Evolutionary conservation across 2,797 vertebrate species (phyloP), one percentile per base, ranked within the genome.

Genomic region (Tapirus indicus): DNA sequence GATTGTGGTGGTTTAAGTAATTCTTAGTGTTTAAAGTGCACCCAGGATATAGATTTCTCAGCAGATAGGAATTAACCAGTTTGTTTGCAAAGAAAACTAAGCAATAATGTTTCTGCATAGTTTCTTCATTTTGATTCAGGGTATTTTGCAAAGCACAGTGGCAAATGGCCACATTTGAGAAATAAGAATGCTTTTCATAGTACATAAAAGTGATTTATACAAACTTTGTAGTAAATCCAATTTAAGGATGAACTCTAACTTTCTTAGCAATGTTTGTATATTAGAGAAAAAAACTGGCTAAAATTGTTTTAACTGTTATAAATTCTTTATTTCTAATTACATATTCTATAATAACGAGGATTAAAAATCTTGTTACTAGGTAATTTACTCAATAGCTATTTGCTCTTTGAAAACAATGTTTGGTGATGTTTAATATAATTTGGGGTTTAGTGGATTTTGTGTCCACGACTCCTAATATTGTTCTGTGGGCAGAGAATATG

Each of bases 81-180:
- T 84, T 96, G 44, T 88, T 78, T 85, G 10, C 68, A 80, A 74
- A 88, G 52, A 83, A 91, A 82, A n/a, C 20, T 83, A 92, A 52
- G 38, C 71, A 91, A 6, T 91, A 47, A 60, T 96, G 47, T 93
- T 88, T 80, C 44, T 62, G 21, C 49, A 13, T 94, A 32, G 9
- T 56, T 77, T 83, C 90, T 86, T 6, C 21, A 32, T 88, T 96
- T 84, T 64, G 29, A 72, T 54, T 79, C 23, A 27, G 29, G 14
- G 4, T 75, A 80, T 71, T 93, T 96, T 95, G 83, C 68, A 91
- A 77, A 97, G 64, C 54, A 77, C 4, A 14, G n/a, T 64, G 60
- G 69, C 44, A 78, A 68, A 78, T 79, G 71, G 21, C 74, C 32
- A n/a, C 38, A 71, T 58, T 80, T 83, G 69, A 90, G n/a, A 95